Conservation (phyloP, 2,797 vertebrate species). For the Enteromius viviparus region DNA sequence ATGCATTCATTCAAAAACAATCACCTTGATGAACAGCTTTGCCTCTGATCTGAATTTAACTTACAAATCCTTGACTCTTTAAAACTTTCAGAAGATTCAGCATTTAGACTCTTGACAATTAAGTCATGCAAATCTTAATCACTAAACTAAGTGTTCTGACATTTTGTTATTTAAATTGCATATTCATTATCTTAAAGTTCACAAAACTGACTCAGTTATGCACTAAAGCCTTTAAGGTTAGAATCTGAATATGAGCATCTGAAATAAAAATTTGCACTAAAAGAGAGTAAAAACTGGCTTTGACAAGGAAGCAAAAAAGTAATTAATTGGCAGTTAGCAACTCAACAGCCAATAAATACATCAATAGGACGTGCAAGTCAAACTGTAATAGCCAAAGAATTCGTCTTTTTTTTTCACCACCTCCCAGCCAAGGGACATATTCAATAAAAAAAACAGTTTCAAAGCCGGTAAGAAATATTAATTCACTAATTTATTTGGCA, state of each 20-base stretch:
- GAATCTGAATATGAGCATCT: background rate
- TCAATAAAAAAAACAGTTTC: background rate
- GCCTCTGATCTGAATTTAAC: background rate
- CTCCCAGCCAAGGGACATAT: background rate
- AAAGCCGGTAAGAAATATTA: background rate
- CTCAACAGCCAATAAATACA: background rate
- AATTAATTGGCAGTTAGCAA: background rate
- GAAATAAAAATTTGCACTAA: background rate
- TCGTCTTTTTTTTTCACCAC: background rate
- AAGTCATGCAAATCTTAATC: constrained; percentile 17
- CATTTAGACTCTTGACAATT: background rate
- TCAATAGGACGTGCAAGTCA: background rate
- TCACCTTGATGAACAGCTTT: constrained; percentile 4
- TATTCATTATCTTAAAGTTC: background rate
- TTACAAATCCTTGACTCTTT: background rate
- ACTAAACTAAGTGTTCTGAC: background rate
- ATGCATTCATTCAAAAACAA: constrained; percentile 26
- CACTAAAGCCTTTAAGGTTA: background rate
- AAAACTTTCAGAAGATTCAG: background rate
- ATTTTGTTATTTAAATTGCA: constrained; percentile 7
- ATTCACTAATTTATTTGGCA: background rate
- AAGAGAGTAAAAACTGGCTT: background rate
- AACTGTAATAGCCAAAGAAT: background rate
- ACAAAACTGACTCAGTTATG: constrained; percentile 13
- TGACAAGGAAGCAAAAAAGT: background rate